Evolutionary conservation across 2,888 invertebrate genomes (phyloP).

Genomic region (Diplolepis rosae): DNA sequence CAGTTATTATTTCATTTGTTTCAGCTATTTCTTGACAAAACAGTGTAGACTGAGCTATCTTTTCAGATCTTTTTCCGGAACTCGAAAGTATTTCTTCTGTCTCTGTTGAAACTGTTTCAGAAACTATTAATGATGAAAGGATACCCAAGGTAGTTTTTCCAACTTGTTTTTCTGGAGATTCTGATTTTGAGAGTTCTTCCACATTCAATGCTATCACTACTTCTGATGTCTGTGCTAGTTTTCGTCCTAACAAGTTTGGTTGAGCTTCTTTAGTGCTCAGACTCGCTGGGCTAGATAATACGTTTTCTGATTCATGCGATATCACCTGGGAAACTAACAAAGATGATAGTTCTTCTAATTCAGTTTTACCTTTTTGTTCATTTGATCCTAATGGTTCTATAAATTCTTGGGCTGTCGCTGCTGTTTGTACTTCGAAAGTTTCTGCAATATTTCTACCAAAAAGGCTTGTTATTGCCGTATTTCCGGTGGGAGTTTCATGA

Average conservation of each 20-base stretch:
- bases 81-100: slow-evolving; percentile 46
- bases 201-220: slow-evolving; percentile 57
- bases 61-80: slow-evolving; percentile 58
- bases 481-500: slow-evolving; percentile 54
- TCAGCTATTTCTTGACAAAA: slow-evolving; percentile 64
- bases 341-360: slow-evolving; percentile 55
- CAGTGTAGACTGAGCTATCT: slow-evolving; percentile 67
- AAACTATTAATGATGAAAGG: slow-evolving; percentile 43
- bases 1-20: slow-evolving; percentile 56
- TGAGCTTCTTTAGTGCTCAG: slow-evolving; percentile 64
- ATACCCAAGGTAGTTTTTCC: slow-evolving; percentile 36
- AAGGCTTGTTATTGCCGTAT: slow-evolving; percentile 52
- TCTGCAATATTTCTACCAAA: slow-evolving; percentile 66
- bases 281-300: slow-evolving; percentile 50
- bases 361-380: slow-evolving; percentile 52
- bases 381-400: slow-evolving; percentile 51
- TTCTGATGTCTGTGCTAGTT: slow-evolving; percentile 69
- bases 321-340: slow-evolving; percentile 52
- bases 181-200: slow-evolving; percentile 51
- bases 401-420: slow-evolving; percentile 56
- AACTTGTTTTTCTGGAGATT: slow-evolving; percentile 50
- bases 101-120: slow-evolving; percentile 51
- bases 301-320: slow-evolving; percentile 52
- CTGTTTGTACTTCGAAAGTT: slow-evolving; percentile 61
- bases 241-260: slow-evolving; percentile 62